These are phyloP conservation scores for Ecdyonurus torrentis DNA, from an alignment of 2,888 invertebrate species.

Conservation along the genomic window DNA sequence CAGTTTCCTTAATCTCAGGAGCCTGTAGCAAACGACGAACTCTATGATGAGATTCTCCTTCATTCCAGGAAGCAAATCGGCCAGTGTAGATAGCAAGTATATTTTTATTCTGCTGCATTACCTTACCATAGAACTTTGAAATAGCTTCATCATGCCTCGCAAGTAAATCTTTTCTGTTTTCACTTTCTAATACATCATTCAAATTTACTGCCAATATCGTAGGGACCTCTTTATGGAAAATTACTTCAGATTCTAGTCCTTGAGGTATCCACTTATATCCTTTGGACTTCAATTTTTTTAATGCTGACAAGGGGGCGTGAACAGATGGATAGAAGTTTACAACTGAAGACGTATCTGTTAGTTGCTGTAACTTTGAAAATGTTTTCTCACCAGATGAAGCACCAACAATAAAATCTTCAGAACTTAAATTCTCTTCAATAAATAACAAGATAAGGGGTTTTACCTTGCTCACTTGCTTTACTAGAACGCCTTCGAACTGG, in stretches of 20 bases:
- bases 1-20: not conserved
- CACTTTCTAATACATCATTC: slow-evolving; percentile 23
- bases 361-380: not conserved
- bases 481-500: not conserved
- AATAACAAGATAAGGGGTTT: not conserved
- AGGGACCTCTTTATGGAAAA: not conserved
- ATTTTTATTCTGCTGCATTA: slow-evolving; percentile 26
- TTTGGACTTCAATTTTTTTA: slow-evolving; percentile 16
- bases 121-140: slow-evolving; percentile 30
- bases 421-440: not conserved
- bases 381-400: not conserved
- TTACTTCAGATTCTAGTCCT: slow-evolving; percentile 7
- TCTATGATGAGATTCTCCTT: slow-evolving; percentile 12
- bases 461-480: not conserved
- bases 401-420: not conserved
- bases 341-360: slow-evolving; percentile 4
- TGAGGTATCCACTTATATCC: slow-evolving; percentile 13
- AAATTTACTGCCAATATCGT: slow-evolving; percentile 8
- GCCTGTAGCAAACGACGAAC: slow-evolving; percentile 6
- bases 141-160: slow-evolving; percentile 23
- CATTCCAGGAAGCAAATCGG: slow-evolving; percentile 34
- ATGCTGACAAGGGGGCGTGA: slow-evolving; percentile 13
- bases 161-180: slow-evolving; percentile 32
- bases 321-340: slow-evolving; percentile 13
- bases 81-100: slow-evolving; percentile 41